Evolutionary conservation across 2,888 invertebrate genomes (phyloP), one percentile per base, ranked within the genome.

Genomic region (Rhagonycha fulva): DNA sequence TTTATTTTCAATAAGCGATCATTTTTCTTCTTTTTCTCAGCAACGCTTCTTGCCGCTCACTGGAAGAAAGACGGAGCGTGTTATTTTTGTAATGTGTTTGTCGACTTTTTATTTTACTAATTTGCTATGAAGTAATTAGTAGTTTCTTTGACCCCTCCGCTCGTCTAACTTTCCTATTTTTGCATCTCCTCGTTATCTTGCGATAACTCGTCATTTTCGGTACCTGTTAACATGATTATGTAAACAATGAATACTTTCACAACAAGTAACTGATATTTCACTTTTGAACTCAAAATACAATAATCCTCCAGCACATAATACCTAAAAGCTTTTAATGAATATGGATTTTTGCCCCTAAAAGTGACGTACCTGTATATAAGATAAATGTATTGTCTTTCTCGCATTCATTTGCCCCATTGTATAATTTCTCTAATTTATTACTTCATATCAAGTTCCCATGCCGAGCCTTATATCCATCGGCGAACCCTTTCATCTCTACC

Each of bases 361-460:
- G 74, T 76, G 76, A 76, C 76, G 76, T 76, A 76, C 76, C 74
- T 77, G 75, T 75, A 70, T 74, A 72, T 82, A 82, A 82, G 82
- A 82, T 82, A 82, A 81, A 82, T 82, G 82, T 81, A 83, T 83
- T 83, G 83, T 83, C 83, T 83, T 83, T 83, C 82, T 79, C 78
- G 80, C 81, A 81, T 83, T 82, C 82, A 82, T 82, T 82, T 81
- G 79, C 80, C 78, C 81, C 81, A 82, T 82, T 82, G 82, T 82
- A 82, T 82, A 83, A 83, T 83, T 83, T 83, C 83, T 82, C 83
- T 83, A 83, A 83, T 83, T 83, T 83, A 83, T 83, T 83, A 82
- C 83, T 82, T 82, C 83, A 83, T 83, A 83, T 83, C 82, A 81
- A 80, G 82, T 82, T 81, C 80, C 80, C 81, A 78, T 76, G 79